phyloP scores from a whole-genome alignment of 2,888 invertebrate species.

The Plagodis pulveraria region DNA sequence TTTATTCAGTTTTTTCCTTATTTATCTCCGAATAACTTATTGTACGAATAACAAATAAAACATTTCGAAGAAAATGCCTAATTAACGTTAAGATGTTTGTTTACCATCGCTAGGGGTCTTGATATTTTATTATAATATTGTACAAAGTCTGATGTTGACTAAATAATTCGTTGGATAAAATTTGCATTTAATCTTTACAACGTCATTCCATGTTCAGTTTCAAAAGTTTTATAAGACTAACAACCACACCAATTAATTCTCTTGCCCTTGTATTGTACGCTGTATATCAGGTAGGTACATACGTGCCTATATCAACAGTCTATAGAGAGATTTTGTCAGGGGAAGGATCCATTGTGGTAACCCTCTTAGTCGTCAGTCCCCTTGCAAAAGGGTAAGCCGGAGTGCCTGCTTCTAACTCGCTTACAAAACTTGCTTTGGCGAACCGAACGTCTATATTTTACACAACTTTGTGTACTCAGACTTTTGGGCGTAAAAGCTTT shows the following conservation, averaged over 20 bases:
- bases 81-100: constrained; percentile 29
- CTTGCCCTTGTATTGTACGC: constrained; percentile 2
- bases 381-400: constrained; percentile 65
- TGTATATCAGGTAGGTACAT: constrained; percentile 25
- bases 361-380: constrained; percentile 71
- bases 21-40: constrained; percentile 38
- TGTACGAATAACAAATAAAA: constrained; percentile 26
- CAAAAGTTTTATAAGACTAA: background rate
- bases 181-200: background rate
- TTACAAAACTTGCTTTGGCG: constrained; percentile 53
- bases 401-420: constrained; percentile 58
- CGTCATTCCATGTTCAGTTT: too few relatives aligned
- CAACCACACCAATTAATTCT: constrained; percentile 20
- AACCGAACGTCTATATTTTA: constrained; percentile 46
- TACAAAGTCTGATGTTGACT: too few relatives aligned
- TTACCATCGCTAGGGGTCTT: constrained; percentile 12
- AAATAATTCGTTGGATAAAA: too few relatives aligned
- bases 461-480: constrained; percentile 35
- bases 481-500: constrained; percentile 24
- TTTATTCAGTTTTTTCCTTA: constrained; percentile 48
- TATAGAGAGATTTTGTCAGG: constrained; percentile 66
- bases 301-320: constrained; percentile 37
- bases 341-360: constrained; percentile 77
- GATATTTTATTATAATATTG: too few relatives aligned
- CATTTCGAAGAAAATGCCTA: constrained; percentile 25